Conservation (phyloP, 2,797 vertebrate species). For the Enteromius viviparus region DNA sequence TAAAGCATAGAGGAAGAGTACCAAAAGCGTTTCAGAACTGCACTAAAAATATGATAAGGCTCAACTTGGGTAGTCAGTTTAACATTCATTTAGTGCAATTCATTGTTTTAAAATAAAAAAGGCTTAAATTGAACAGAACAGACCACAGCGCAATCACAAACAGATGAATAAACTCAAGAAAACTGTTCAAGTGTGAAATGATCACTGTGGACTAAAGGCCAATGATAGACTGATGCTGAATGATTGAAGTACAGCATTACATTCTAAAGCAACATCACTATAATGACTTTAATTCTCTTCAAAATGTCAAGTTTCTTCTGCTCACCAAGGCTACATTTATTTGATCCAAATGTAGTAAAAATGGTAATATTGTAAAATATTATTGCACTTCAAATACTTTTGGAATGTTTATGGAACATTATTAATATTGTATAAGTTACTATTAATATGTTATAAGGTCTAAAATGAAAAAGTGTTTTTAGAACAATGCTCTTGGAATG, state of each 20-base stretch:
- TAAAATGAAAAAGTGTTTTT: not conserved
- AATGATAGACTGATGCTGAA: not conserved
- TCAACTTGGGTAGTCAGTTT: not conserved
- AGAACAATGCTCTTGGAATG: not conserved
- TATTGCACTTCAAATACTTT: not conserved
- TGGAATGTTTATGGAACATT: not conserved
- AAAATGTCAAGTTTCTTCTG: no score
- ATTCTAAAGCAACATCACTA: not conserved
- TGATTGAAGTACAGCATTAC: not conserved
- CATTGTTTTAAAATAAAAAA: not conserved
- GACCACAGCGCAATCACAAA: not conserved
- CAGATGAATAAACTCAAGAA: not conserved
- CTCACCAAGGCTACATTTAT: not conserved
- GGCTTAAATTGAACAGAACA: not conserved
- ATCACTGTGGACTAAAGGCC: not conserved
- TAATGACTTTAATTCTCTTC: not conserved
- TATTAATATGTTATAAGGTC: not conserved
- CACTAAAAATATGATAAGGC: not conserved
- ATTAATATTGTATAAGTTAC: not conserved
- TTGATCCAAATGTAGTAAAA: not conserved
- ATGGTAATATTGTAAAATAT: not conserved
- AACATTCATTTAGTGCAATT: not conserved
- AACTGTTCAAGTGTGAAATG: not conserved
- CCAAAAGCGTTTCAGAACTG: not conserved
- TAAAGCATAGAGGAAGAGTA: conserved; percentile 33